Base-by-base conservation (phyloP, 2,888 invertebrate species). In the Nemotelus pantherinus region DNA sequence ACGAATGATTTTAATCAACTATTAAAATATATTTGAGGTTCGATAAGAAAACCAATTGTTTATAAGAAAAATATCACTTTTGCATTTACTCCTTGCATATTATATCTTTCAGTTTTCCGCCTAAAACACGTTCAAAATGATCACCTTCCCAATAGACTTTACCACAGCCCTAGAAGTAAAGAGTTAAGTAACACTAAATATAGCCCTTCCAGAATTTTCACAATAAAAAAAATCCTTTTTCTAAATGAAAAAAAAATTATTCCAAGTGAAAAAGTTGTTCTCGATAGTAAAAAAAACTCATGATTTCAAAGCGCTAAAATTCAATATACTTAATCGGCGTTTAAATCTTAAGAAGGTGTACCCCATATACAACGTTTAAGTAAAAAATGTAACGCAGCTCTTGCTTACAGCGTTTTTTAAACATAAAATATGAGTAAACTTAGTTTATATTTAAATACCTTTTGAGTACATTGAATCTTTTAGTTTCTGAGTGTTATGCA, bases 131-230 rank as follows among this genome's bases (percentile, higher is more conserved):
- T 10, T 79, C 77, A 39, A 80, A 65, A 77, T 81, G 80, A 53
- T 77, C 77, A 4, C 81, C 81, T 63, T 55, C 80, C 81, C 81
- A 81, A 76, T 81, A 81, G 63, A 78, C 79, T 77, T 81, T 81
- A 7, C 87, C 88, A 80, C 81, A 83, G 77, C 87, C 82, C 87
- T 88, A 70, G 71, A 85, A 84, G 71, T 9, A 68, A 39, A 67
- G 25, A 25, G 25, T 25, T 25, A 76, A 58, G n/a, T 57, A 3
- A 58, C 3, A 45, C 50, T 41, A 43, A 74, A 58, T 25, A 43
- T 9, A 10, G 44, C 48, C 0, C 25, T 25, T 25, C 25, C 25
- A 25, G 25, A 25, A 70, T n/a, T 70, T 10, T 39, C 39, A 41
- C n/a, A 43, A 45, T 58, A 58, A 58, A 39, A 41, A 25, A 44